These are phyloP conservation scores for Phyllopteryx taeniolatus DNA, from an alignment of 2,113 vertebrate species.

Conservation along the genomic window DNA sequence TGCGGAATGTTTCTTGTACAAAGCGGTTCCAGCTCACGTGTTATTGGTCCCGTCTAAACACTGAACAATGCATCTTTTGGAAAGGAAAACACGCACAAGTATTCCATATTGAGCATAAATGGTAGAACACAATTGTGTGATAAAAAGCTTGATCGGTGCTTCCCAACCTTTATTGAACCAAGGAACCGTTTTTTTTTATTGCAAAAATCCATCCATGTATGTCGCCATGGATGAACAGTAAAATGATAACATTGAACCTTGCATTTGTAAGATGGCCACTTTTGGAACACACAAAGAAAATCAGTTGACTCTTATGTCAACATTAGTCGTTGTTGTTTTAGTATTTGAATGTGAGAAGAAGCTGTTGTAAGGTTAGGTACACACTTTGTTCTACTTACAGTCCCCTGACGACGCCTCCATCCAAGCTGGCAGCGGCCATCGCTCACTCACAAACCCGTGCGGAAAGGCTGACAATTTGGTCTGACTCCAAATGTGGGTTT, in stretches of 20 bases:
- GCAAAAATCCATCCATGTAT: background rate
- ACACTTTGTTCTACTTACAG: constrained; percentile 29
- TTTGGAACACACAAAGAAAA: background rate
- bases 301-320: background rate
- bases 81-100: too few species aligned
- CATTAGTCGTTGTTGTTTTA: too few species aligned
- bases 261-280: background rate
- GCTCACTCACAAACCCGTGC: constrained; percentile 54
- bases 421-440: constrained; percentile 34
- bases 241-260: background rate
- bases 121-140: too few species aligned
- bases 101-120: too few species aligned
- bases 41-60: too few species aligned
- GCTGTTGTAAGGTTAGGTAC: constrained; percentile 30
- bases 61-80: too few species aligned
- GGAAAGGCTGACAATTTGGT: constrained; percentile 54
- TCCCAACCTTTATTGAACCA: too few species aligned
- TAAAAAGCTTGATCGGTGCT: too few species aligned
- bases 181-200: too few species aligned
- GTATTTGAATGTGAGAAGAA: background rate
- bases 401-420: constrained; percentile 13
- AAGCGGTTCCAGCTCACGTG: too few species aligned
- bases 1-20: too few species aligned
- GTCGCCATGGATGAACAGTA: background rate
- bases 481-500: constrained; percentile 60